A percentile compares a stretch with the other conserved stretches of the same genome.
Evolutionary conservation across 2,797 vertebrate genomes (phyloP).

Genomic region (Argya squamiceps): DNA sequence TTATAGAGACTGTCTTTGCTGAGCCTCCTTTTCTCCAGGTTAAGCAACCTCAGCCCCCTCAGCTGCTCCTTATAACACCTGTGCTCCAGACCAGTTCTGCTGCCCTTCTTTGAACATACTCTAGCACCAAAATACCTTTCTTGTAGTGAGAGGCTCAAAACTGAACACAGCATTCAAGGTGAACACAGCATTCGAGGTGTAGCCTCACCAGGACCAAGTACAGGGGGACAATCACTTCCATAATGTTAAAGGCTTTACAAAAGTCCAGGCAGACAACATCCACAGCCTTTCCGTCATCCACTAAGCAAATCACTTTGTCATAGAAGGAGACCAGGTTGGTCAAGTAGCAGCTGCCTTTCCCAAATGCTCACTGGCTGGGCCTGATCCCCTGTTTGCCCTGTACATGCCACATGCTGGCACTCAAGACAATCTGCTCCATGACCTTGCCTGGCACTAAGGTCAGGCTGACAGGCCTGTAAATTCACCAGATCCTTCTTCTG

Average conservation of each 20-base stretch:
- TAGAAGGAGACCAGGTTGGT: neutral
- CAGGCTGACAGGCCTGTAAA: neutral
- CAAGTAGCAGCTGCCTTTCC: neutral
- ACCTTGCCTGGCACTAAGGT: neutral
- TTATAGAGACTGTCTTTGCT: neutral
- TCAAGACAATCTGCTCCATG: neutral
- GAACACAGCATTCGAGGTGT: rapidly evolving
- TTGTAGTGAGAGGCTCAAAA: neutral
- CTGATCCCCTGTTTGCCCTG: neutral
- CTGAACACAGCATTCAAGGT: rapidly evolving
- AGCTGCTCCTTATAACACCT: neutral
- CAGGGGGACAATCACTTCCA: neutral
- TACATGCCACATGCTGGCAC: rapidly evolving
- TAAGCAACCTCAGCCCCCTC: neutral
- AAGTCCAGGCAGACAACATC: neutral
- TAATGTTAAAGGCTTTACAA: neutral
- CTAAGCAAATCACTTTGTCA: neutral
- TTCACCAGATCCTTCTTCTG: neutral
- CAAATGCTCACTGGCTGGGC: neutral
- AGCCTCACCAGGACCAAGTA: neutral
- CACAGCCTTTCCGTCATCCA: neutral
- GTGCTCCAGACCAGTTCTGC: neutral
- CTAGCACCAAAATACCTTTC: neutral
- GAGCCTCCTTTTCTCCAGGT: neutral
- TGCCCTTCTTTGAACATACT: neutral